Percentiles rank a stretch among this genome's conserved stretches.
Conservation (phyloP, 2,888 invertebrate genomes). For the Rhagonycha lutea region DNA sequence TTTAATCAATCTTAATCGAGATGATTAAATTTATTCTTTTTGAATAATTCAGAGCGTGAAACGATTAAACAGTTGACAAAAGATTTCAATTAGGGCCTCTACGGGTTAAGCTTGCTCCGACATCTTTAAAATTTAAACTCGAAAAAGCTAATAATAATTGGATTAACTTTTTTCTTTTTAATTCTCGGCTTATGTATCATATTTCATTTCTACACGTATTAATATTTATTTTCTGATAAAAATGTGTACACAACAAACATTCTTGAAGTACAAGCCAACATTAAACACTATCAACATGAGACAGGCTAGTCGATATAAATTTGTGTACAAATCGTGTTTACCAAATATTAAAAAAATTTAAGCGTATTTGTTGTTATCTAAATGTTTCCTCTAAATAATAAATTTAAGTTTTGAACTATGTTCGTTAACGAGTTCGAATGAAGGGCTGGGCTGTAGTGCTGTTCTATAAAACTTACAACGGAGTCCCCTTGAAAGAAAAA, state of each 20-base stretch:
- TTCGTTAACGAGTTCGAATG: neutral
- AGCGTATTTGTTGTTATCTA: neutral
- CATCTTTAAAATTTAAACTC: neutral
- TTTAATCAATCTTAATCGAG: conserved; percentile 12
- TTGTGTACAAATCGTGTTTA: neutral
- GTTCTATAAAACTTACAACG: neutral
- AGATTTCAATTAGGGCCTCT: conserved; percentile 5
- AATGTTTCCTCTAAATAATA: neutral
- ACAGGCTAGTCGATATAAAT: neutral
- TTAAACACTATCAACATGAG: neutral
- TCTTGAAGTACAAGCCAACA: neutral
- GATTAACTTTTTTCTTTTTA: neutral
- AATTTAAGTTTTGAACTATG: no score
- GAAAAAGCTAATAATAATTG: neutral
- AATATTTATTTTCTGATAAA: neutral
- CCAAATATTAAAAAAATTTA: neutral
- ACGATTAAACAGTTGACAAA: conserved; percentile 19
- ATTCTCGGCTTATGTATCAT: neutral
- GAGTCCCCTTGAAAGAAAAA: neutral
- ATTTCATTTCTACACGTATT: neutral
- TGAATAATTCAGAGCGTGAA: conserved; percentile 19
- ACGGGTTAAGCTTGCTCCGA: conserved; percentile 2
- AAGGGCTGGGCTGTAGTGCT: no score
- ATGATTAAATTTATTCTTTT: conserved; percentile 21
- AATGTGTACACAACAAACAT: neutral